A percentile compares a stretch with the other conserved stretches of the same genome.
These are phyloP conservation scores for Riparia riparia DNA, from an alignment of 2,113 vertebrate species.

Conservation along the genomic window DNA sequence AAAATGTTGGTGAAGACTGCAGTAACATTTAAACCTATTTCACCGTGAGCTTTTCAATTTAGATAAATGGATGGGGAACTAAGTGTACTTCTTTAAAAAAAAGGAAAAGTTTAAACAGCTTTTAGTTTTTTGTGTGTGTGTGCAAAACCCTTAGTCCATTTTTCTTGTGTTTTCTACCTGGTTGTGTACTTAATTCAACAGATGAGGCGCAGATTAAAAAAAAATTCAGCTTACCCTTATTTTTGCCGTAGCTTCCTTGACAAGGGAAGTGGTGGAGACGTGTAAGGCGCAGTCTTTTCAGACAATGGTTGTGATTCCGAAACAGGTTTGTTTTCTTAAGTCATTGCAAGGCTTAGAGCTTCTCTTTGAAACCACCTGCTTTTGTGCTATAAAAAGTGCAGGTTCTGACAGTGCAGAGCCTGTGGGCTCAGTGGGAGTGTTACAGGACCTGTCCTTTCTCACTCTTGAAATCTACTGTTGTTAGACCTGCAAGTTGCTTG, in stretches of 20 bases:
- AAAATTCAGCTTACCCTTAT: not conserved
- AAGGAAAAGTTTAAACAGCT: not conserved
- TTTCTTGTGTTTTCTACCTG: not conserved
- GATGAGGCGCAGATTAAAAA: not conserved
- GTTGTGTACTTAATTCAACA: not conserved
- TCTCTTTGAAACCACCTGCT: not conserved
- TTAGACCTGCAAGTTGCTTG: not conserved
- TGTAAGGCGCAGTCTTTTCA: not conserved
- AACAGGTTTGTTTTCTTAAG: not conserved
- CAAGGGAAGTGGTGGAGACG: not conserved
- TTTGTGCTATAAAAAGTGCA: not conserved
- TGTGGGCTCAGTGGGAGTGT: not conserved
- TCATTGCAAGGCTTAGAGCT: not conserved
- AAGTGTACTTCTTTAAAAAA: not conserved
- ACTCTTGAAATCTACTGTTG: not conserved
- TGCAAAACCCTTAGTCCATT: not conserved
- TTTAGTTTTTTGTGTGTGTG: not conserved
- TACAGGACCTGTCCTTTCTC: not conserved
- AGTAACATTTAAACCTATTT: not conserved
- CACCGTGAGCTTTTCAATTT: not conserved
- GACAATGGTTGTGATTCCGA: not conserved
- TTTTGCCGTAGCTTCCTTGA: not conserved
- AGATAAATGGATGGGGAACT: not conserved
- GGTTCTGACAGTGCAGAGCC: not conserved
- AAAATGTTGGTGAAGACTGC: not conserved